Conservation (phyloP, 2,113 vertebrate genomes). For the Epinephelus moara region DNA sequence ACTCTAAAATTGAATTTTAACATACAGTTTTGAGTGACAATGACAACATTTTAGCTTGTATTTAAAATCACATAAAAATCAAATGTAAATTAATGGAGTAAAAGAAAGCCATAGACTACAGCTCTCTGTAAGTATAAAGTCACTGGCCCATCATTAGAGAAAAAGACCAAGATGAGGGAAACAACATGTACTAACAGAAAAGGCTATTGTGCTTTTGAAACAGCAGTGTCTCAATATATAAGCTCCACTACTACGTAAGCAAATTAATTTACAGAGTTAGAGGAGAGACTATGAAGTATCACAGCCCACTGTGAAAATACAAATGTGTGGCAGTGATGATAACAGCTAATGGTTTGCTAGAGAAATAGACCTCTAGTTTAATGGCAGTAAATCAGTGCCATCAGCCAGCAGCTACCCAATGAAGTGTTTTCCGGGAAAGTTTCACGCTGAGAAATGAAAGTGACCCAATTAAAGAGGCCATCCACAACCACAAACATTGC, state of each 20-base stretch:
- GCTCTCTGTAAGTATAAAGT: not conserved
- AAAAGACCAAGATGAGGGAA: not conserved
- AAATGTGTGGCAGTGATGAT: constrained; percentile 14
- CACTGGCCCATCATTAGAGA: not conserved
- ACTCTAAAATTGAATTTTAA: not conserved
- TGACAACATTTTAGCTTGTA: too few relatives aligned
- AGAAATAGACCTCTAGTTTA: constrained; percentile 11
- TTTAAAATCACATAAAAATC: too few relatives aligned
- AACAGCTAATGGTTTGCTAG: constrained; percentile 24
- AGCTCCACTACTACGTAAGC: not conserved
- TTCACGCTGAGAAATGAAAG: constrained; percentile 20
- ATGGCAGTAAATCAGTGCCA: constrained; percentile 25
- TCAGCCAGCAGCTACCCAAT: constrained; percentile 10
- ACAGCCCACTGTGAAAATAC: not conserved
- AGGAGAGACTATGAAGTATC: constrained; percentile 1
- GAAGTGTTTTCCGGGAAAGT: constrained; percentile 8
- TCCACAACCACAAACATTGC: not conserved
- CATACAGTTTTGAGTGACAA: not conserved
- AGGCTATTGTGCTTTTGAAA: not conserved
- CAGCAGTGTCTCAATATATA: not conserved
- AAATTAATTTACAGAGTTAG: constrained; percentile 5
- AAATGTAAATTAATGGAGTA: not conserved
- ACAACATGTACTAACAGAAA: not conserved
- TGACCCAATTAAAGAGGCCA: not conserved
- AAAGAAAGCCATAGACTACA: not conserved